Conservation (phyloP, 2,888 invertebrate species). For the Tachina grossa region DNA sequence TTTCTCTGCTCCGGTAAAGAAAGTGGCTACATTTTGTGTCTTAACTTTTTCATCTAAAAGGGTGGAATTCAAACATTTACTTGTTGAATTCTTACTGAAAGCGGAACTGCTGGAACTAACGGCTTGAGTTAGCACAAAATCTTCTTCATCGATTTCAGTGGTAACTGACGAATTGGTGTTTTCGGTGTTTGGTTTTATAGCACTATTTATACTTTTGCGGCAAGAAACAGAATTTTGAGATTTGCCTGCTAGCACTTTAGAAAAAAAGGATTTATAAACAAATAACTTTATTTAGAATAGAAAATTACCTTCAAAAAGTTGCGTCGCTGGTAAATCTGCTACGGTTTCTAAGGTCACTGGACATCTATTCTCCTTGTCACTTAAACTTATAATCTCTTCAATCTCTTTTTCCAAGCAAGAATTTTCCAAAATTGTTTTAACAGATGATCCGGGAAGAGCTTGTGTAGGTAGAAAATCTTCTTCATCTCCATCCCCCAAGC, state of each 20-base stretch:
- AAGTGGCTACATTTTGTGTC: constrained; percentile 38
- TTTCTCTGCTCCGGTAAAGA: constrained; percentile 51
- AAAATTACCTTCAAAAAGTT: constrained; percentile 66
- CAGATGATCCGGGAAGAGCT: constrained; percentile 1
- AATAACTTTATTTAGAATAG: neutral
- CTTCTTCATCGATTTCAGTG: constrained; percentile 46
- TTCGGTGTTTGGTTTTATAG: constrained; percentile 9
- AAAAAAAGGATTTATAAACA: neutral
- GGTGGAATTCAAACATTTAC: constrained; percentile 60
- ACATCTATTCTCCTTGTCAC: constrained; percentile 72
- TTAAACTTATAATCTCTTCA: constrained; percentile 63
- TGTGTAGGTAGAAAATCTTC: constrained; percentile 66
- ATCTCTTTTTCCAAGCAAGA: constrained; percentile 49
- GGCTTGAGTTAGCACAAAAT: constrained; percentile 54
- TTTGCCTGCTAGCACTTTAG: constrained; percentile 1
- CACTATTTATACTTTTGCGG: constrained; percentile 24
- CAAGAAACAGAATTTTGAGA: constrained; percentile 14
- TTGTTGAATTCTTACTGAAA: neutral
- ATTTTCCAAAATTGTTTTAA: constrained; percentile 1
- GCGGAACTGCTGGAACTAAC: neutral
- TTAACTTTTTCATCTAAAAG: constrained; percentile 30
- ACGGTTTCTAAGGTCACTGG: constrained; percentile 33
- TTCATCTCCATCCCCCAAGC: constrained; percentile 43
- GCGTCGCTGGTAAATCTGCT: constrained; percentile 59
- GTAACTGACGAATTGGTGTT: neutral